A percentile compares a stretch with the other conserved stretches of the same genome.
Evolutionary conservation across 1,140 invertebrate genomes (phyloP).

Genomic region (Physella acuta): DNA sequence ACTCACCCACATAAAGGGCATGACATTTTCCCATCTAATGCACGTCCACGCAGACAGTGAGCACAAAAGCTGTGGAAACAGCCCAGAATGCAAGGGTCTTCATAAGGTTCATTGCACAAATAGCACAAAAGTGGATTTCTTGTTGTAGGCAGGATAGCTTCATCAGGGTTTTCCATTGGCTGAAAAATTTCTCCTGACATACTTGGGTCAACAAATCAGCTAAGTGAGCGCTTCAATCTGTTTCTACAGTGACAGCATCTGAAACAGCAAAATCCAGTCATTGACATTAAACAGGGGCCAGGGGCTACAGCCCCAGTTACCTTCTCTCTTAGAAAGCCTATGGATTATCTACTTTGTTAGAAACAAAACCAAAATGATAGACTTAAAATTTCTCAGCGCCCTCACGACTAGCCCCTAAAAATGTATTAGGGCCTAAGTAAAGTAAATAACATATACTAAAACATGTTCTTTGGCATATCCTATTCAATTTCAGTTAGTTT

Average conservation of each 20-base stretch:
- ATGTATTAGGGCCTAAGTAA: no score
- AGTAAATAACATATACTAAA: no score
- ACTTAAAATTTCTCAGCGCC: no score
- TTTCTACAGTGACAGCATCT: background rate
- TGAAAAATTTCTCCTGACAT: constrained; percentile 53
- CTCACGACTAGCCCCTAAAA: no score
- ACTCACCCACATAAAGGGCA: constrained; percentile 50
- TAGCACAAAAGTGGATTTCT: constrained; percentile 46
- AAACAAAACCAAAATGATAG: no score
- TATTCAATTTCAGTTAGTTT: no score
- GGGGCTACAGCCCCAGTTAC: background rate
- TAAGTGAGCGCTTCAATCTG: background rate
- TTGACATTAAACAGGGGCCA: background rate
- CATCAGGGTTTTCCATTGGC: constrained; percentile 38
- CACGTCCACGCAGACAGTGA: constrained; percentile 39
- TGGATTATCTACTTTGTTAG: no score
- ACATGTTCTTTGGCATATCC: no score
- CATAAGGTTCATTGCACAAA: constrained; percentile 49
- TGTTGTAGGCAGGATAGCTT: constrained; percentile 32
- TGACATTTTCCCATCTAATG: constrained; percentile 36
- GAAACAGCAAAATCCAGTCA: background rate
- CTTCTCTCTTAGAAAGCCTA: background rate
- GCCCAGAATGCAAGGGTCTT: constrained; percentile 43
- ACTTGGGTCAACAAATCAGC: background rate
- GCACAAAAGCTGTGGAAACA: constrained; percentile 51